Percentiles rank a stretch among this genome's conserved stretches.
phyloP scores from a whole-genome alignment of 2,797 vertebrate species.

The Hydrolagus colliei region DNA sequence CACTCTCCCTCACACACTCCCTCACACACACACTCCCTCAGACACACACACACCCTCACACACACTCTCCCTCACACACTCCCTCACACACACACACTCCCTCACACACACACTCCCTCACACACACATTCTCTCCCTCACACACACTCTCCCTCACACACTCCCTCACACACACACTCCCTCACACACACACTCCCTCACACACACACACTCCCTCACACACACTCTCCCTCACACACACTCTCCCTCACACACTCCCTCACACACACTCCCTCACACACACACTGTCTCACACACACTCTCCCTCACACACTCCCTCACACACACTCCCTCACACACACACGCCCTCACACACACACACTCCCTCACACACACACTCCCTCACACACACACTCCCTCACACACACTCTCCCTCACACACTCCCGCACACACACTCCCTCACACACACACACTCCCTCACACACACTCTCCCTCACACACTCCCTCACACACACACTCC shows the following conservation, averaged over 20 bases:
- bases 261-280: neutral
- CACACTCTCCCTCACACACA: no score
- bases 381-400: neutral
- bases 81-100: neutral
- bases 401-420: neutral
- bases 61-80: no score
- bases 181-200: no score
- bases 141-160: no score
- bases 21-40: neutral
- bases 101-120: neutral
- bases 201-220: neutral
- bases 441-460: neutral
- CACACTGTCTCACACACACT: no score
- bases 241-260: no score
- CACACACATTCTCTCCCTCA: neutral
- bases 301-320: neutral
- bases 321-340: no score
- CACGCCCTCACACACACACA: no score
- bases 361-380: neutral
- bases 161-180: neutral
- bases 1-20: no score
- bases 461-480: no score
- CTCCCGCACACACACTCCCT: no score
- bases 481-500: neutral
- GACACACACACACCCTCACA: no score